phyloP scores from a whole-genome alignment of 2,797 vertebrate genomes.

The Amniataba percoides region DNA sequence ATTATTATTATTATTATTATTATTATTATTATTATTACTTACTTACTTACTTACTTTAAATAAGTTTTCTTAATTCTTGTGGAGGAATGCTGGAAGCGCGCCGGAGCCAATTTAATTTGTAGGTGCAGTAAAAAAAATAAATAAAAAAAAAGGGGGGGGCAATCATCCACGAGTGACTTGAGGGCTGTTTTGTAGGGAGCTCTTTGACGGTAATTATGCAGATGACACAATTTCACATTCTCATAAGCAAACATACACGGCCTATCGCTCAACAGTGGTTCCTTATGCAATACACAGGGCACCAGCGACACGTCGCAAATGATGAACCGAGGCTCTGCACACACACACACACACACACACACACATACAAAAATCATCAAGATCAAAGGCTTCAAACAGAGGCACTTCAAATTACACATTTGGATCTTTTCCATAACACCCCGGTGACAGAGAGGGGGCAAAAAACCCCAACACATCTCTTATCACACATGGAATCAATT shows the following conservation, averaged over 20 bases:
- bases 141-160: too few relatives aligned
- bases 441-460: slow-evolving; percentile 82
- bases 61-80: slow-evolving; percentile 15
- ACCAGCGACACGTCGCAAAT: slow-evolving; percentile 72
- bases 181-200: slow-evolving; percentile 78
- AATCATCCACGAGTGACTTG: slow-evolving; percentile 73
- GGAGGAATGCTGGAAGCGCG: slow-evolving; percentile 24
- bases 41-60: slow-evolving; percentile 10
- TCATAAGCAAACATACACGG: slow-evolving; percentile 80
- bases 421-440: slow-evolving; percentile 88
- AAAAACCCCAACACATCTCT: slow-evolving; percentile 80
- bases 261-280: slow-evolving; percentile 78
- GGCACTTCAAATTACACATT: slow-evolving; percentile 89
- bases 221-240: slow-evolving; percentile 83
- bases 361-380: slow-evolving; percentile 49
- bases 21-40: slow-evolving; percentile 20
- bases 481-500: slow-evolving; percentile 89
- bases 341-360: too few relatives aligned
- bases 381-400: slow-evolving; percentile 91
- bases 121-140: slow-evolving; percentile 67
- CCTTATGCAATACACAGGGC: slow-evolving; percentile 81
- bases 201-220: slow-evolving; percentile 84
- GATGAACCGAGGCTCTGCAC: slow-evolving; percentile 82
- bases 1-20: slow-evolving; percentile 37
- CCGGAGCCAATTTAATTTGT: slow-evolving; percentile 66